Base-by-base conservation (phyloP, 2,888 invertebrate genomes). In the Micoletzkya japonica region DNA sequence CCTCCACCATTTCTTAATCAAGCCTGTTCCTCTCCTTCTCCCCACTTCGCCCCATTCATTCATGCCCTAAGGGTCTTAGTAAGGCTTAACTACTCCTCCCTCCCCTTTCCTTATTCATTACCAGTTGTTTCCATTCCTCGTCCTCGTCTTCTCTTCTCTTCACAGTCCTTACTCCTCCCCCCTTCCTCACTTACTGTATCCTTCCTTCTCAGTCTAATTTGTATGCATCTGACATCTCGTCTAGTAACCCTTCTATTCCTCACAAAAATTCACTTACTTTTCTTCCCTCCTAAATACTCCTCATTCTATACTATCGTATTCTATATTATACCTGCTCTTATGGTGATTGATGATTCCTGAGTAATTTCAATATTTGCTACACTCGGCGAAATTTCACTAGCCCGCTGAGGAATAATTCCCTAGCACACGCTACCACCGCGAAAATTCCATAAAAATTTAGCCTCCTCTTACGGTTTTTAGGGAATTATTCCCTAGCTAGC, bases 31-130 rank as follows among this genome's bases (percentile, higher is more conserved):
- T 50, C 50, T 17, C 50, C 50, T 50, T 50, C 50, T 10, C 20
- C 50, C 20, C 50, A 39, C 7, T 39, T 39, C 10, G 7, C 44
- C 44, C 7, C 17, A 7, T 39, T 7, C 44, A 39, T 20, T 34
- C 4, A 20, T n/a, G 30, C 57, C 34, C n/a, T 7, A 34, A 30
- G 34, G 17, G 17, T 57, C 50, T 4, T 10, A 57, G n/a, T 58
- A 20, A 26, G 39, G 39, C 59, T 59, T 39, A 59, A 37, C 59
- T 59, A 7, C 39, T 39, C 39, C 44, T 39, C 59, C 44, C 59
- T 59, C 32, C 56, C 30, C 34, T 32, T 34, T 32, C 20, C 30
- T 39, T 39, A 26, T 20, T n/a, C 39, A 20, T 17, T n/a, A 28
- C 39, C 59, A 37, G 20, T 24, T 28, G 26, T 59, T 39, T 28